phyloP scores from a whole-genome alignment of 92 coral and sea anemone species.

The Palythoa grandiflora region DNA sequence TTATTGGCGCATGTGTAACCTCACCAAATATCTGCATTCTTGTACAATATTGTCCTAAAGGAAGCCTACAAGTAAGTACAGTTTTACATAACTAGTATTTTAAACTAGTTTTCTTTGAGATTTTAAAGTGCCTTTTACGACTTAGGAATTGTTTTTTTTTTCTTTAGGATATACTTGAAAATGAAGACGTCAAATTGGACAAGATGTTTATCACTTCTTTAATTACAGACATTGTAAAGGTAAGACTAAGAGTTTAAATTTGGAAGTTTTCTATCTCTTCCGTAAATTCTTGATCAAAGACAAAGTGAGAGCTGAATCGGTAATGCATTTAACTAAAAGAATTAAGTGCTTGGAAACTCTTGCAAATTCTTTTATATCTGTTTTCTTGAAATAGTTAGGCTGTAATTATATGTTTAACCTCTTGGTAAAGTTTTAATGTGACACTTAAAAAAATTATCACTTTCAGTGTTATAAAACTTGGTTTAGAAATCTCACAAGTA shows the following conservation, averaged over 20 bases:
- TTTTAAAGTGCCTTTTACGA: not conserved
- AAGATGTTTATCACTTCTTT: conserved; percentile 93
- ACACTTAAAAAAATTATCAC: too few relatives aligned
- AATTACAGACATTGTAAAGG: conserved; percentile 94
- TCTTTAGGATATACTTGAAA: conserved; percentile 89
- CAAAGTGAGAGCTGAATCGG: too few relatives aligned
- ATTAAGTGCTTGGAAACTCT: too few relatives aligned
- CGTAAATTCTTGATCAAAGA: too few relatives aligned
- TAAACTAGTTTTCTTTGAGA: not conserved
- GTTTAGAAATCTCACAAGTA: too few relatives aligned
- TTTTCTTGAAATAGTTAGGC: too few relatives aligned
- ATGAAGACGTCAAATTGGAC: conserved; percentile 93
- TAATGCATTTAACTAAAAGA: too few relatives aligned
- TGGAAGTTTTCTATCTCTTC: not conserved
- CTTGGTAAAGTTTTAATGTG: too few relatives aligned
- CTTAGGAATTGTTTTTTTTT: not conserved
- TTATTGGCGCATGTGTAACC: conserved; percentile 95
- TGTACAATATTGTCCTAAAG: conserved; percentile 94
- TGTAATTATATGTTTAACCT: too few relatives aligned
- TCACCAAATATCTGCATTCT: conserved; percentile 81
- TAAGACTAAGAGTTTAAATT: conserved; percentile 16
- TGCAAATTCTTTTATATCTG: too few relatives aligned
- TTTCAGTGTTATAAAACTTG: too few relatives aligned
- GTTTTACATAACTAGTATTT: not conserved
- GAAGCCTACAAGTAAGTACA: conserved; percentile 88